phyloP scores from a whole-genome alignment of 2,888 invertebrate species.

The Nomada ferruginata region DNA sequence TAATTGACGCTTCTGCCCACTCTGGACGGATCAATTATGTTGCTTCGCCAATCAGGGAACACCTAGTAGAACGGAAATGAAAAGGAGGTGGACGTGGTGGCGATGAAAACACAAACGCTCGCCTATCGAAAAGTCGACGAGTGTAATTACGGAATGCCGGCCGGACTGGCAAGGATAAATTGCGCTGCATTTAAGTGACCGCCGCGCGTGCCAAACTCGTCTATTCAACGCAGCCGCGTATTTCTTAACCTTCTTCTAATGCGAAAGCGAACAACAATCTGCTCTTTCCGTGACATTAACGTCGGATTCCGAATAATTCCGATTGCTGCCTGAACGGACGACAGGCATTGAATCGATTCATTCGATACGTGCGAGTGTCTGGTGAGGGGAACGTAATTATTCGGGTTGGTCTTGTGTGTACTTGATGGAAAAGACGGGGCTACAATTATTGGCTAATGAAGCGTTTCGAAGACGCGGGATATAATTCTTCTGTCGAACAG shows the following conservation, averaged over 20 bases:
- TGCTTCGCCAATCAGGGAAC: too few species aligned
- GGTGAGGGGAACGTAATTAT: neutral
- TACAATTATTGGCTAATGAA: slow-evolving; percentile 2
- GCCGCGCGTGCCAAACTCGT: slow-evolving; percentile 38
- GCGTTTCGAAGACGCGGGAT: neutral
- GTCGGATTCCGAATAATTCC: slow-evolving; percentile 35
- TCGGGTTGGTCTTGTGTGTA: neutral
- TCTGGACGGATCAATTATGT: too few species aligned
- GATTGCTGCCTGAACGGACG: neutral
- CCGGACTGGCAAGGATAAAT: slow-evolving; percentile 39
- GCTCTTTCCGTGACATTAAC: slow-evolving; percentile 13
- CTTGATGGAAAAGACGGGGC: neutral
- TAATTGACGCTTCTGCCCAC: too few species aligned
- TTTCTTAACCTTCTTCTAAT: slow-evolving; percentile 24
- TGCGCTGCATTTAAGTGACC: slow-evolving; percentile 43
- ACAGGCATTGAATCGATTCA: slow-evolving; percentile 5
- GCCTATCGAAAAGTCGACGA: slow-evolving; percentile 15
- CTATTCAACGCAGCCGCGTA: slow-evolving; percentile 24
- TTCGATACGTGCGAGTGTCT: too few species aligned
- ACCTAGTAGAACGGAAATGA: neutral
- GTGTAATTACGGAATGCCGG: slow-evolving; percentile 42
- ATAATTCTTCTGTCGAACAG: neutral
- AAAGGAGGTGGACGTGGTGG: neutral
- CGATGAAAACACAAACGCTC: slow-evolving; percentile 1
- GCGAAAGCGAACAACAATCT: neutral